These are phyloP conservation scores for Cirrhinus mrigala DNA, from an alignment of 2,797 vertebrate species.

Conservation along the genomic window DNA sequence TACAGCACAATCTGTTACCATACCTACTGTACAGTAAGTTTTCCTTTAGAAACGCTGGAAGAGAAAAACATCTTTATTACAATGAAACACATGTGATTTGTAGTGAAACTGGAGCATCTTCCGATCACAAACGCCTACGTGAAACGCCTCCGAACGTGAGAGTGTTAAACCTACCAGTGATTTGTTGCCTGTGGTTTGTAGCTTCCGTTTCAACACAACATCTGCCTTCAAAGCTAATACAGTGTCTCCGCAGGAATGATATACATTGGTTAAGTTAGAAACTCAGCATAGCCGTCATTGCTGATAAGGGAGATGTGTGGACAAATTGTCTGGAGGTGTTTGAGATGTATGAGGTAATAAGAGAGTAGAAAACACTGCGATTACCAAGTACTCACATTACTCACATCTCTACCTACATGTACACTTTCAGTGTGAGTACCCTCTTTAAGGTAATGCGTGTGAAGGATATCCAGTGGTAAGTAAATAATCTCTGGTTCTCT, in stretches of 20 bases:
- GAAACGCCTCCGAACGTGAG: neutral
- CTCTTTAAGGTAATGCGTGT: conserved; percentile 38
- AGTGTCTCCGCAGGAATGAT: conserved; percentile 47
- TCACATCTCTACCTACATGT: conserved; percentile 2
- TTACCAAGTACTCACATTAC: neutral
- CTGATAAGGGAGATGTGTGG: neutral
- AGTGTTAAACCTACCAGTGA: neutral
- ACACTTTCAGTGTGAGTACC: conserved; percentile 20
- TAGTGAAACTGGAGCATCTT: conserved; percentile 16
- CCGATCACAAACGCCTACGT: neutral
- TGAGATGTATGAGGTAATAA: neutral
- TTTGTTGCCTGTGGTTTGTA: conserved; percentile 76
- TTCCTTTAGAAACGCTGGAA: conserved; percentile 84
- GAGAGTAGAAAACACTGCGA: neutral
- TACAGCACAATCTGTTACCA: neutral
- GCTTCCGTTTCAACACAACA: conserved; percentile 68
- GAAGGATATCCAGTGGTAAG: conserved; percentile 47
- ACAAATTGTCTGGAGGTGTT: conserved; percentile 12
- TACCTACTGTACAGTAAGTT: conserved; percentile 74
- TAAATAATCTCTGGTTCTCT: conserved; percentile 50
- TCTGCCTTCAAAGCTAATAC: conserved; percentile 55
- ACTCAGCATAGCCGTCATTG: neutral
- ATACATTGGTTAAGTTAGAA: conserved; percentile 33
- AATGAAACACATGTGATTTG: neutral
- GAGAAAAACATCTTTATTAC: conserved; percentile 87